Base-by-base conservation (phyloP, 2,888 invertebrate species). In the Linhomoeus sp. region DNA sequence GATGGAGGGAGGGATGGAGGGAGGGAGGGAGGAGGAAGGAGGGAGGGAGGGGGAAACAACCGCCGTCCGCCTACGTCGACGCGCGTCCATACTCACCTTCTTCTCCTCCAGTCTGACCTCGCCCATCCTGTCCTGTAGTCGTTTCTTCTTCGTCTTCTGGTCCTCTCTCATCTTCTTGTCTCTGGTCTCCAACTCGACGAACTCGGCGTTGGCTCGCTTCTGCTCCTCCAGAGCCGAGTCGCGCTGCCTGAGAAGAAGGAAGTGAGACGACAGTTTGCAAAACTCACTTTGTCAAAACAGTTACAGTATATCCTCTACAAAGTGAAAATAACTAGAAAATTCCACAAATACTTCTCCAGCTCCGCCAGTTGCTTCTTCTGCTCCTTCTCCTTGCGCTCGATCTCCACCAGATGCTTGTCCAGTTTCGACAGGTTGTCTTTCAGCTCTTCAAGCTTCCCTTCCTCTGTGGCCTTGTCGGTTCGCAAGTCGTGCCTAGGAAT, bases 401-500 rank as follows among this genome's bases (percentile, higher is more conserved):
- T 52, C 45, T 68, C 66, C 12, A 71, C 71, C 43, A 82, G 79
- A 59, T 80, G 79, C 50, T 74, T 72, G 49, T 70, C 70, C 64
- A 80, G 81, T 61, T 81, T 79, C 33, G 77, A 77, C 0, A 87
- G 87, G 7, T 78, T 64, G 49, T 70, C 72, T 51, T n/a, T n/a
- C n/a, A n/a, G n/a, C n/a, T n/a, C n/a, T n/a, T n/a, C n/a, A 12
- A 29, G 29, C 29, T 29, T 12, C 29, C 7, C 29, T 29, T 29
- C 7, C 29, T 29, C 29, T 5, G 29, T 12, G 29, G 29, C n/a
- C n/a, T n/a, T n/a, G n/a, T n/a, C n/a, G n/a, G n/a, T n/a, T n/a
- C n/a, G n/a, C n/a, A n/a, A n/a, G n/a, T n/a, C n/a, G n/a, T n/a
- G n/a, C n/a, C n/a, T n/a, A n/a, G n/a, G n/a, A n/a, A n/a, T n/a